Conservation (phyloP, 1,140 invertebrate genomes). For the Acromyrmex charruanus region DNA sequence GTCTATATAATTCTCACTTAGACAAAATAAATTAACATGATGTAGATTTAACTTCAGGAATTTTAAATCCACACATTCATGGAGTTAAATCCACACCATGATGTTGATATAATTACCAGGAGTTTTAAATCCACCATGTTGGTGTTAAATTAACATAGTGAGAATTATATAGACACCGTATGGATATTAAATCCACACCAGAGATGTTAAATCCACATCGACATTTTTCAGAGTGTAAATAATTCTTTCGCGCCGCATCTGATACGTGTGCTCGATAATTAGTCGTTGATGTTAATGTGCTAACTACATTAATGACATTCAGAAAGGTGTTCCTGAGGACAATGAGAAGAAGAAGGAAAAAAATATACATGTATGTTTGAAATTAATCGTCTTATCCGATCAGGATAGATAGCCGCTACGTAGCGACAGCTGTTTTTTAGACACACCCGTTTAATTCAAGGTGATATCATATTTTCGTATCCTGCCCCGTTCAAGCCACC, state of each 20-base stretch:
- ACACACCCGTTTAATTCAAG: conserved; percentile 72
- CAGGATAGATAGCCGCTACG: conserved; percentile 49
- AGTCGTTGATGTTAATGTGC: conserved; percentile 54
- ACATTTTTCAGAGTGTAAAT: too few relatives aligned
- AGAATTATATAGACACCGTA: too few relatives aligned
- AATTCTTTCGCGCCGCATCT: background rate
- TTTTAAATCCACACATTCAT: too few relatives aligned
- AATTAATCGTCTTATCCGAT: conserved; percentile 75
- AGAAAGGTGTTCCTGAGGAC: conserved; percentile 64
- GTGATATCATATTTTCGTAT: conserved; percentile 62
- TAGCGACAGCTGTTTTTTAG: conserved; percentile 69
- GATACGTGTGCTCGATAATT: conserved; percentile 47
- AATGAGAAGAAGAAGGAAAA: background rate
- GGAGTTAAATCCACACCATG: too few relatives aligned
- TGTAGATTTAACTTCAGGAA: too few relatives aligned
- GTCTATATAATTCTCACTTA: too few relatives aligned
- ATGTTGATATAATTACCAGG: too few relatives aligned
- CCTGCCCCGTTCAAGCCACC: conserved; percentile 7
- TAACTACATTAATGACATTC: conserved; percentile 46
- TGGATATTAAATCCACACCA: too few relatives aligned
- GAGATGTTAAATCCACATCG: too few relatives aligned
- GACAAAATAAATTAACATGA: too few relatives aligned
- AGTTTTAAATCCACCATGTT: too few relatives aligned
- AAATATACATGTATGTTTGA: conserved; percentile 26
- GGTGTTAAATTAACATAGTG: too few relatives aligned